Base-by-base conservation (phyloP, 2,888 invertebrate species). In the Yponomeuta plumbellus region DNA sequence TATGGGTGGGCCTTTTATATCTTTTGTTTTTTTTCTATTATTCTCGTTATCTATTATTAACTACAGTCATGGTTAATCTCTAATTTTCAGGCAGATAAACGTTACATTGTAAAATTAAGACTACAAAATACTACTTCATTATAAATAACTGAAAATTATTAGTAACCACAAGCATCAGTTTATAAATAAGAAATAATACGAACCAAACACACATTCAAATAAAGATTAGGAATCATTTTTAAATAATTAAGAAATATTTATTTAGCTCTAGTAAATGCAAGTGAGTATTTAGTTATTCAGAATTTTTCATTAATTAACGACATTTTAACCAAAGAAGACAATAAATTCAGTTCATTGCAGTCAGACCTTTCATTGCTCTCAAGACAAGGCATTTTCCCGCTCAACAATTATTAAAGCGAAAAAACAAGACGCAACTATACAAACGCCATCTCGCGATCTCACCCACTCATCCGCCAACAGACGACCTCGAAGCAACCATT, bases 231-330 rank as follows among this genome's bases (percentile, higher is more conserved):
- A 44, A 13, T 11, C 11, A 44, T 44, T 20, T 63, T 63, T 44
- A 52, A 40, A 44, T 59, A 22, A 59, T 52, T 52, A 52, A 13
- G 44, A 23, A 6, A 59, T 58, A 58, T 58, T 44, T 63, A 11
- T 11, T 20, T 44, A 63, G 63, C 44, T 64, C 56, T 78, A 76
- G 70, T 77, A 80, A 79, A 84, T 82, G 83, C 83, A 79, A 70
- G 74, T 79, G 80, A 84, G 81, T 83, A 84, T 82, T 75, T 70
- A 66, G 68, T 78, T 68, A 70, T 72, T 72, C 70, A 73, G 73
- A 73, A 76, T 74, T 75, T 83, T 82, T 82, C 71, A 76, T 80
- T 80, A 72, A 81, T 83, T 85, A 83, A 82, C 76, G 67, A 66
- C 0, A 67, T 75, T 83, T 52, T 82, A 82, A 78, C 70, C 71